These are phyloP conservation scores for Aleadryas rufinucha DNA, from an alignment of 2,113 vertebrate species.

Conservation along the genomic window DNA sequence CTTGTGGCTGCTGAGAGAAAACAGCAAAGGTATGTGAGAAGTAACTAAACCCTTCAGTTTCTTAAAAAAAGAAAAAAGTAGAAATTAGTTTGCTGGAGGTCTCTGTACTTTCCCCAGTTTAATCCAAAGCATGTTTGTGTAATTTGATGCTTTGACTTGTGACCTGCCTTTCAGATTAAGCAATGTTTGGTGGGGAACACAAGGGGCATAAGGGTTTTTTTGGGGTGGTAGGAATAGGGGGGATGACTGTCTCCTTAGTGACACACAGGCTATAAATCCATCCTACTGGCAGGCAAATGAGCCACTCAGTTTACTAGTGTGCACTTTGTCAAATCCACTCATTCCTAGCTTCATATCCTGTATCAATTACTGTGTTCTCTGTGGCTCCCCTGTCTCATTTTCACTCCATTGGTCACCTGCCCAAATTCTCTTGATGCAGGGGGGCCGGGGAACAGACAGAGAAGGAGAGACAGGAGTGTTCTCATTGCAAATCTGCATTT, in stretches of 20 bases:
- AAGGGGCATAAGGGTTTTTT: rapidly evolving
- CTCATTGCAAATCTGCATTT: neutral
- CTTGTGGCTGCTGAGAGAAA: neutral
- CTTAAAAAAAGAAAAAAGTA: neutral
- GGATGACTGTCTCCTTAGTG: neutral
- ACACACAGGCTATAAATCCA: neutral
- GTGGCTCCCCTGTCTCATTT: neutral
- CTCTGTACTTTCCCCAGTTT: neutral
- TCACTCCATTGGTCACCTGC: neutral
- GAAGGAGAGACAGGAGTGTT: neutral
- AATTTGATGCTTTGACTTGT: neutral
- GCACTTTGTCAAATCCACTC: neutral
- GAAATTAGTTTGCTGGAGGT: neutral
- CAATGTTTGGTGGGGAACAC: rapidly evolving
- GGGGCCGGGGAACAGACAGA: neutral
- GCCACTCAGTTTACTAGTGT: neutral
- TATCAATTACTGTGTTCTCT: neutral
- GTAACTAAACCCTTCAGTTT: neutral
- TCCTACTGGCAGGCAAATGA: neutral
- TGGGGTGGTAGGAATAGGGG: neutral
- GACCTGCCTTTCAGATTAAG: neutral
- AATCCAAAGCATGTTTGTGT: neutral
- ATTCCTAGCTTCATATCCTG: neutral
- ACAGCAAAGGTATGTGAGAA: neutral
- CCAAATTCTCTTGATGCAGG: neutral